Conservation (phyloP, 2,888 invertebrate species). For the Patella pellucida region DNA sequence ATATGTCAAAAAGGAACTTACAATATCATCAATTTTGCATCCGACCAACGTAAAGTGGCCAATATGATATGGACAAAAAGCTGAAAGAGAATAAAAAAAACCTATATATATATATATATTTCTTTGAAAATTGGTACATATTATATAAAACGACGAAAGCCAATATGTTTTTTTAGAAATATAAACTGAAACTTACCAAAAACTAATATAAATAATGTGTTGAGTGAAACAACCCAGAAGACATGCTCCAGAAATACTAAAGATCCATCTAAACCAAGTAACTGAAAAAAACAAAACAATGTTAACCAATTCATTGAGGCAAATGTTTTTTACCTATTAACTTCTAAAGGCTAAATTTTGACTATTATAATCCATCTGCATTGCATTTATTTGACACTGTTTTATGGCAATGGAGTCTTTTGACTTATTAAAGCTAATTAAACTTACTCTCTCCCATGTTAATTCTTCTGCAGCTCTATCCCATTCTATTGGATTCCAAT, state of each 20-base stretch:
- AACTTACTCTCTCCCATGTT: constrained; percentile 86
- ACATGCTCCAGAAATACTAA: constrained; percentile 98
- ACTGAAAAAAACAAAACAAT: constrained; percentile 72
- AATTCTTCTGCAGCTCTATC: constrained; percentile 92
- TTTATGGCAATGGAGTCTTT: too few relatives aligned
- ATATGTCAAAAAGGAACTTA: constrained; percentile 49
- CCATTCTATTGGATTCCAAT: constrained; percentile 99
- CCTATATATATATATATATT: too few relatives aligned
- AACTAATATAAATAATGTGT: constrained; percentile 94
- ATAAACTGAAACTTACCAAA: constrained; percentile 76
- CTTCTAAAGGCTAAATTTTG: too few relatives aligned
- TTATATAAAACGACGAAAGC: too few relatives aligned
- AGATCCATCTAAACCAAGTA: constrained; percentile 95
- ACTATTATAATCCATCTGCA: too few relatives aligned
- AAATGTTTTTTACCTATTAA: too few relatives aligned
- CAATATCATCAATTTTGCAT: constrained; percentile 77
- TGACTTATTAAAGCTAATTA: too few relatives aligned
- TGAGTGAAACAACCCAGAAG: constrained; percentile 98
- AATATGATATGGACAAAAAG: constrained; percentile 96
- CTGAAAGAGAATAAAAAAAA: constrained; percentile 71
- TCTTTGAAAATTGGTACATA: too few relatives aligned
- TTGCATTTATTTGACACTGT: too few relatives aligned
- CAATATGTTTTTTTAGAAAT: too few relatives aligned
- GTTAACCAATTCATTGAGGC: too few relatives aligned
- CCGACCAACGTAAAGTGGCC: constrained; percentile 86